Percentiles rank a stretch among this genome's conserved stretches.
Conservation (phyloP, 2,113 vertebrate genomes). For the Noturus placidus region DNA sequence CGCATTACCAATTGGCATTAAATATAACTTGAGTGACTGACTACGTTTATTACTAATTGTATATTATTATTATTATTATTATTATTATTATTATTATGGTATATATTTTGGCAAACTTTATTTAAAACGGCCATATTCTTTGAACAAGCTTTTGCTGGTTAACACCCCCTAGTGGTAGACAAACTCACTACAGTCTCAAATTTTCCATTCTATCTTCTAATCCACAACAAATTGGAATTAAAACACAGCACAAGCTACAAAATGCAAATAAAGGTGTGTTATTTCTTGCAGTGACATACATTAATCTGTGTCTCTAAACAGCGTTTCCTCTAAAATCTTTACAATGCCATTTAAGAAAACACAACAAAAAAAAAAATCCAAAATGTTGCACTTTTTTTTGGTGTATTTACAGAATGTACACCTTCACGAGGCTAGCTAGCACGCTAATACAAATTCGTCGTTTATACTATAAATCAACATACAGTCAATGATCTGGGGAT, state of each 20-base stretch:
- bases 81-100: too few relatives aligned
- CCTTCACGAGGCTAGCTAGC: constrained; percentile 59
- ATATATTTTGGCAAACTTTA: too few relatives aligned
- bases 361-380: constrained; percentile 49
- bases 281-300: constrained; percentile 39
- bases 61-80: too few relatives aligned
- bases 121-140: neutral
- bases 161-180: neutral
- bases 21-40: neutral
- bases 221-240: constrained; percentile 14
- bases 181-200: neutral
- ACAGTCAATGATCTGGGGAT: constrained; percentile 1
- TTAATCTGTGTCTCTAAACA: constrained; percentile 44
- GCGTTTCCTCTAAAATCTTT: constrained; percentile 57
- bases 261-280: constrained; percentile 42
- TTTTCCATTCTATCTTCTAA: neutral
- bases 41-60: neutral
- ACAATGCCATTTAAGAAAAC: constrained; percentile 69
- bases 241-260: neutral
- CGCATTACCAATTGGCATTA: neutral
- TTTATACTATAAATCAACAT: constrained; percentile 59
- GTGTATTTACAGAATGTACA: constrained; percentile 79
- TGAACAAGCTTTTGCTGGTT: neutral
- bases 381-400: constrained; percentile 73
- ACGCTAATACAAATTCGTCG: constrained; percentile 57